phyloP scores from a whole-genome alignment of 2,797 vertebrate species.

The Syndactyla subalaris region DNA sequence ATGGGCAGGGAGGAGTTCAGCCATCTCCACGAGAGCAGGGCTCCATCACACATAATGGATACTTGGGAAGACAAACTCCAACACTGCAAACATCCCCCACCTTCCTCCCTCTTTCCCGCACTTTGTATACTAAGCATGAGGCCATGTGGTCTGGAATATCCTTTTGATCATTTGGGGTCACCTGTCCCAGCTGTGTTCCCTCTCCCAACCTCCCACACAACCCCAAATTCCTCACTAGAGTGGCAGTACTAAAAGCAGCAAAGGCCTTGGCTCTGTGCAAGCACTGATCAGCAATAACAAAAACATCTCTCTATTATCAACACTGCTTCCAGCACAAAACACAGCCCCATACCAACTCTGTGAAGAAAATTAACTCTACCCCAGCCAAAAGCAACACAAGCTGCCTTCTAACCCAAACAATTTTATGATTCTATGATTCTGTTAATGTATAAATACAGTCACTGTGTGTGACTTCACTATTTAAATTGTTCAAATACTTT shows the following conservation, averaged over 20 bases:
- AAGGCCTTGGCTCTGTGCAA: neutral
- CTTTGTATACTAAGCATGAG: neutral
- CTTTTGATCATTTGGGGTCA: neutral
- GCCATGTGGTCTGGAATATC: neutral
- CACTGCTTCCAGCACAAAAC: neutral
- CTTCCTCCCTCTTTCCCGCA: neutral
- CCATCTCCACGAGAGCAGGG: neutral
- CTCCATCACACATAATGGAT: neutral
- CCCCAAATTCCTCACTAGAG: neutral
- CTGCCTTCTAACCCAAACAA: too few species aligned
- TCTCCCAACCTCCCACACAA: neutral
- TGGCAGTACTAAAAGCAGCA: neutral
- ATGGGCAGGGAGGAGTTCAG: neutral
- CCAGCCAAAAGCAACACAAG: neutral
- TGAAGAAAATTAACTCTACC: neutral
- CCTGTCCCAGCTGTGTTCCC: neutral
- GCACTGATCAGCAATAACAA: neutral
- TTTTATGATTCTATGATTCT: neutral
- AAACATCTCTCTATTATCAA: neutral
- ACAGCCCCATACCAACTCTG: neutral
- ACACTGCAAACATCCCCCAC: neutral
- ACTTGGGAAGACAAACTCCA: neutral
- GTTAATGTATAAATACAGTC: neutral
- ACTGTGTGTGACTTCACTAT: neutral
- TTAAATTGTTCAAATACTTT: neutral